Evolutionary conservation across 2,888 invertebrate species (phyloP).

Genomic region (Papilio gigon): DNA sequence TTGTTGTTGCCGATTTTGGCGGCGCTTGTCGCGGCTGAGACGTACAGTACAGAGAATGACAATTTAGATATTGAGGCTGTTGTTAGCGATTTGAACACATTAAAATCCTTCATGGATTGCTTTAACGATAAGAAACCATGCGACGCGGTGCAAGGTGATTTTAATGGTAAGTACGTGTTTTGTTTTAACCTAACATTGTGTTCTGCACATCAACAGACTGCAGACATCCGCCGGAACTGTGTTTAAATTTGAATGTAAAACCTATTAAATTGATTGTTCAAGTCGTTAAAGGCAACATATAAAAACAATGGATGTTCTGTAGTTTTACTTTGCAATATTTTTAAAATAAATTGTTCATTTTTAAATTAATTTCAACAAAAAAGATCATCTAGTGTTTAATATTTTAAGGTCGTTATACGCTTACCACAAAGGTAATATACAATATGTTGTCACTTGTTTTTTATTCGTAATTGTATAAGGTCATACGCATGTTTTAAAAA

Average conservation of each 20-base stretch:
- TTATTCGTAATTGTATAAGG: background rate
- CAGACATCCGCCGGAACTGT: background rate
- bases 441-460: background rate
- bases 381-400: background rate
- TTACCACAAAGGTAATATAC: background rate
- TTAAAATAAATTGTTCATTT: background rate
- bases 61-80: constrained; percentile 62
- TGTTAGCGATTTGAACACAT: constrained; percentile 46
- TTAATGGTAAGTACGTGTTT: constrained; percentile 62
- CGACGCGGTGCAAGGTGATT: constrained; percentile 51
- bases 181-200: too few relatives aligned
- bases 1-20: constrained; percentile 52
- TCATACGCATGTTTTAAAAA: background rate
- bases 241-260: constrained; percentile 1
- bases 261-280: background rate
- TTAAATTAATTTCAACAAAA: background rate
- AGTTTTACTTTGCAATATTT: too few relatives aligned
- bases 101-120: constrained; percentile 57
- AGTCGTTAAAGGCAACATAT: background rate
- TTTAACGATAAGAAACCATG: constrained; percentile 61
- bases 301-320: background rate
- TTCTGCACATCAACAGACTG: too few relatives aligned
- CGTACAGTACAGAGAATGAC: constrained; percentile 63
- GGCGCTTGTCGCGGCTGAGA: constrained; percentile 54
- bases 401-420: constrained; percentile 3